These are phyloP conservation scores for Deroptyus accipitrinus DNA, from an alignment of 2,113 vertebrate genomes.

Conservation along the genomic window DNA sequence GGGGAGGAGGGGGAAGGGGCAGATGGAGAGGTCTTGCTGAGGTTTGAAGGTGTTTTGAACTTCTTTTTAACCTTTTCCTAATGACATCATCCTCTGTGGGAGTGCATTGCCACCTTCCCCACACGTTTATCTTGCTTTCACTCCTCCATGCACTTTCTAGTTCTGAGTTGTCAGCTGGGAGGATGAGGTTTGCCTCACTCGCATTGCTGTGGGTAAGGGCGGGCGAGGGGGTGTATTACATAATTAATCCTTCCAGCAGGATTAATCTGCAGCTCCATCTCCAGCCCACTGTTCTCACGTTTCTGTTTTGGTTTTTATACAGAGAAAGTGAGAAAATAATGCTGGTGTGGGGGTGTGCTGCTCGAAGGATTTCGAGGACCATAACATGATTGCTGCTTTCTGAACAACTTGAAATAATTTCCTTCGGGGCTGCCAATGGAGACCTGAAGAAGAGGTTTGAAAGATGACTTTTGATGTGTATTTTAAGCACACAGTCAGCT, in stretches of 20 bases:
- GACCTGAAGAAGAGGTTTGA: conserved; percentile 7
- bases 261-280: not conserved
- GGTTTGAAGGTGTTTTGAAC: conserved; percentile 3
- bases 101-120: conserved; percentile 6
- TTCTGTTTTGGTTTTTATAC: conserved; percentile 36
- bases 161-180: conserved; percentile 1
- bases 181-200: conserved; percentile 26
- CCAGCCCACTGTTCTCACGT: conserved; percentile 45
- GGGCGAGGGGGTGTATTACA: conserved; percentile 42
- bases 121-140: not conserved
- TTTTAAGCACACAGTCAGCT: conserved; percentile 21
- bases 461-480: not conserved
- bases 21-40: not conserved
- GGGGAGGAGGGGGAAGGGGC: not conserved
- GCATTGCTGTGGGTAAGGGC: conserved; percentile 25
- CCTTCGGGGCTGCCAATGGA: not conserved
- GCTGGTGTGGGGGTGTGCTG: conserved; percentile 6
- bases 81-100: conserved; percentile 8
- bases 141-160: not conserved
- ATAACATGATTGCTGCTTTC: not conserved
- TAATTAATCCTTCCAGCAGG: conserved; percentile 46
- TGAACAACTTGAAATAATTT: conserved; percentile 3
- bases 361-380: conserved; percentile 32
- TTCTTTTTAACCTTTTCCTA: conserved; percentile 1
- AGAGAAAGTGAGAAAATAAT: conserved; percentile 53